Percentiles rank a stretch among this genome's conserved stretches.
Evolutionary conservation across 2,888 invertebrate genomes (phyloP).

Genomic region (Aporophyla nigra): DNA sequence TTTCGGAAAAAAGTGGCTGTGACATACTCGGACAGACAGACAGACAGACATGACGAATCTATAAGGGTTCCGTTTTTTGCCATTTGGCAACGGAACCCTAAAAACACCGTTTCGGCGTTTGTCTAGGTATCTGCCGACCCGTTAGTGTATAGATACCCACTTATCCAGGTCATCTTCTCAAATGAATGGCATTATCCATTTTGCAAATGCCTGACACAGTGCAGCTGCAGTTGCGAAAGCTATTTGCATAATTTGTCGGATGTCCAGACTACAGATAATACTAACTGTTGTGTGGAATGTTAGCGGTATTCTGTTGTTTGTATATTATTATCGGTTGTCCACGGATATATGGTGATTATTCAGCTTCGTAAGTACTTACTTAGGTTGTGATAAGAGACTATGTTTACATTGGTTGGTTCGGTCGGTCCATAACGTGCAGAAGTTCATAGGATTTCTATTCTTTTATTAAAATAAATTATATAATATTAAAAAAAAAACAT

Average conservation of each 20-base stretch:
- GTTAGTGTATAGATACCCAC: too few species aligned
- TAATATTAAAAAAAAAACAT: too few species aligned
- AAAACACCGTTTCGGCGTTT: not conserved
- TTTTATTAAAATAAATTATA: too few species aligned
- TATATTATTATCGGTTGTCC: conserved; percentile 28
- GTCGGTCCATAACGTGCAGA: not conserved
- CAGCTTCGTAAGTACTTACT: not conserved
- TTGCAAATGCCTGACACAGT: not conserved
- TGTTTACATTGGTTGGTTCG: not conserved
- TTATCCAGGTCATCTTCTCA: not conserved
- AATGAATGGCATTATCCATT: conserved; percentile 4
- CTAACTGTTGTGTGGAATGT: conserved; percentile 18
- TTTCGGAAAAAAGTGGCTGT: too few species aligned
- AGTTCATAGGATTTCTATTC: too few species aligned
- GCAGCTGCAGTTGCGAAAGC: conserved; percentile 6
- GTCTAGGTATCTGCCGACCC: not conserved
- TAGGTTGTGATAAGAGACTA: not conserved
- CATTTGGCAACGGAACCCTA: too few species aligned
- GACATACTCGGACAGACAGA: too few species aligned
- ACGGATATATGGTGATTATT: conserved; percentile 22
- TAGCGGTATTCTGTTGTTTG: conserved; percentile 33
- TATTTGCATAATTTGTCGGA: conserved; percentile 19
- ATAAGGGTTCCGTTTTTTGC: too few species aligned
- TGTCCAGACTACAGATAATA: conserved; percentile 16
- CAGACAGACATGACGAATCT: too few species aligned